These are phyloP conservation scores for Prosapia bicincta DNA, from an alignment of 2,888 invertebrate species.

Conservation along the genomic window DNA sequence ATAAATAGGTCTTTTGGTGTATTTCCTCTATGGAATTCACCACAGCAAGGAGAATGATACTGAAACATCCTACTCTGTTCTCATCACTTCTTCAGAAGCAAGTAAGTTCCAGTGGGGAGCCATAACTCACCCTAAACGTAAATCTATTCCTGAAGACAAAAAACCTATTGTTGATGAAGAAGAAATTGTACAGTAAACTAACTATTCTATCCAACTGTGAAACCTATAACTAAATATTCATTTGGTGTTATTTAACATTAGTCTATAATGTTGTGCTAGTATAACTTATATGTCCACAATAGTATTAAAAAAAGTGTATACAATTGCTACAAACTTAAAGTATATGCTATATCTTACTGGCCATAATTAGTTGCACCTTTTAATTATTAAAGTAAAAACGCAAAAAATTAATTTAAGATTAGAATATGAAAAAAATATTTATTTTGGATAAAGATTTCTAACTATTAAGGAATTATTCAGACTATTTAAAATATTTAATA, in stretches of 20 bases:
- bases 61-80: slow-evolving; percentile 56
- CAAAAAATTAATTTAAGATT: too few relatives aligned
- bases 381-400: too few relatives aligned
- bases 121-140: slow-evolving; percentile 27
- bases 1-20: slow-evolving; percentile 68
- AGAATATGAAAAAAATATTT: too few relatives aligned
- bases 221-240: not conserved
- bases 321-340: too few relatives aligned
- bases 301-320: too few relatives aligned
- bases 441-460: too few relatives aligned
- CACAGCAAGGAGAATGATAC: slow-evolving; percentile 74
- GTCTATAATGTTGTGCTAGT: not conserved
- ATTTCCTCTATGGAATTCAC: slow-evolving; percentile 81
- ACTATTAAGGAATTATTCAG: too few relatives aligned
- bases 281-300: too few relatives aligned
- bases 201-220: not conserved
- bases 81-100: slow-evolving; percentile 63
- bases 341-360: too few relatives aligned
- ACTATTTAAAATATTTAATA: too few relatives aligned
- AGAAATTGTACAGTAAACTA: slow-evolving; percentile 34
- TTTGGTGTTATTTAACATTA: not conserved
- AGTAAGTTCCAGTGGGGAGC: slow-evolving; percentile 60
- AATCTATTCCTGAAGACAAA: slow-evolving; percentile 37
- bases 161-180: slow-evolving; percentile 41
- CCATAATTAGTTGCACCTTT: too few relatives aligned